These are phyloP conservation scores for Vombatus ursinus DNA, from an alignment of 2,113 vertebrate genomes.

Conservation along the genomic window DNA sequence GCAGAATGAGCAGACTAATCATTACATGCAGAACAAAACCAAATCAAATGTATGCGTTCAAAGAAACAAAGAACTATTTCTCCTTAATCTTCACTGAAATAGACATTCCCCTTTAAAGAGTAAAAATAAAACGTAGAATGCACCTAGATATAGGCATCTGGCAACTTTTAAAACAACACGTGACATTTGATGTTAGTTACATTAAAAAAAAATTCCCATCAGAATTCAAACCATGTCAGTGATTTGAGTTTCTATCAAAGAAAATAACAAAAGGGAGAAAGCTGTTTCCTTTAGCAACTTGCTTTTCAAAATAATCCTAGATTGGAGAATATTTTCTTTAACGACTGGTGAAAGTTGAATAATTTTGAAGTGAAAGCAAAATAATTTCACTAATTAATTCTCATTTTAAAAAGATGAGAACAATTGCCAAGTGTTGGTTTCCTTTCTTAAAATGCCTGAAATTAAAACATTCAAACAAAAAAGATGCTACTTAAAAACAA, in stretches of 20 bases:
- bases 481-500: not conserved
- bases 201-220: not conserved
- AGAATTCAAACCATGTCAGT: not conserved
- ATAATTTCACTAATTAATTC: not conserved
- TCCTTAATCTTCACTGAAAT: not conserved
- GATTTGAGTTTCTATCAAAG: not conserved
- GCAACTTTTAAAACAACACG: not conserved
- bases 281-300: not conserved
- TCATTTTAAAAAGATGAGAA: not conserved
- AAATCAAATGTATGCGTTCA: not conserved
- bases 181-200: not conserved
- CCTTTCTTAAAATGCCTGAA: not conserved
- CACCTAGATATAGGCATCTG: not conserved
- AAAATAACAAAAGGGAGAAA: not conserved
- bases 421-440: not conserved
- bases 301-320: not conserved
- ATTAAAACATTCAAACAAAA: not conserved
- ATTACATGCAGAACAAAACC: not conserved
- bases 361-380: slow-evolving; percentile 24
- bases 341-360: not conserved
- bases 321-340: not conserved
- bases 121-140: not conserved
- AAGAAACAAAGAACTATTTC: not conserved
- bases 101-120: not conserved
- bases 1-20: not conserved